Base-by-base conservation (phyloP, 2,113 vertebrate genomes). In the Siniperca chuatsi region DNA sequence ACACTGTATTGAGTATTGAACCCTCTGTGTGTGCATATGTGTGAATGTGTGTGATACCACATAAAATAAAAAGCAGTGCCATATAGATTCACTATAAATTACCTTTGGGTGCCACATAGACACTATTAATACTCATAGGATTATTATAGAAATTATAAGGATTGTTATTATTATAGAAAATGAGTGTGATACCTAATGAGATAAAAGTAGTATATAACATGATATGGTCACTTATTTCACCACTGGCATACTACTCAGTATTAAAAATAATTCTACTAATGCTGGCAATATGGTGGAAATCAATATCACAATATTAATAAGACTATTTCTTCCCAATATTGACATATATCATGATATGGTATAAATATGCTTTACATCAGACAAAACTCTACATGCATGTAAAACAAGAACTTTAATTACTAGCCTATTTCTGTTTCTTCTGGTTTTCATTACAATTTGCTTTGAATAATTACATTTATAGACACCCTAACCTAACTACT, bases 1-100 rank as follows among this genome's bases (percentile, higher is more conserved):
- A 58, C 10, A 61, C 12, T 66, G 78, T 37, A 61, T 25, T 64
- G 37, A 57, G 35, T 69, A 44, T 35, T 82, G 75, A 66, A 79
- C 71, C 16, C 48, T 46, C 5, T 57, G 46, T 57, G n/a, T 79
- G 71, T 52, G 50, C 6, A 40, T 72, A n/a, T 72, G 58, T 50
- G 60, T 72, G 29, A 48, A 52, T 54, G 8, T 42, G 57, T 65
- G 35, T 70, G 55, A 37, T 44, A 55, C 6, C 12, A 61, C 18
- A 57, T 12, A 44, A 42, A 54, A 60, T 40, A 75, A 81, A 68
- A 78, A 66, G 23, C 12, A 62, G 16, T 16, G 12, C 10, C 18
- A 21, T 58, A 50, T 21, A 20, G 13, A 65, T 21, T 83, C 6
- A 74, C n/a, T n/a, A 2, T 66, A 25, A 60, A 75, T 64, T 52